Conservation (phyloP, 2,113 vertebrate species). For the Callopanchax toddi region DNA sequence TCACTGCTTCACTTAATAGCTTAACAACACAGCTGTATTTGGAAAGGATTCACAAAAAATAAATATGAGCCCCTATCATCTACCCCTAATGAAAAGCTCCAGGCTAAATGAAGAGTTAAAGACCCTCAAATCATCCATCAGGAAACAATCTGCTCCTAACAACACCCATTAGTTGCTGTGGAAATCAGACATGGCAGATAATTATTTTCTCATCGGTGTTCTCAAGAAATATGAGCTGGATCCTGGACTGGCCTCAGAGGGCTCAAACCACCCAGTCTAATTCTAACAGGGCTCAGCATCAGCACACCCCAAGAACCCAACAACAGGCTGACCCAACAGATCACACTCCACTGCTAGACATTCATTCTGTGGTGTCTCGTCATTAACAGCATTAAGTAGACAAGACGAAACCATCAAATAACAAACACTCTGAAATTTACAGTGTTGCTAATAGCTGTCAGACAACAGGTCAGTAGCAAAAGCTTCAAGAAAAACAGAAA, state of each 20-base stretch:
- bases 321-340: too few species aligned
- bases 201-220: constrained; percentile 43
- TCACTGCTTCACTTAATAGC: constrained; percentile 74
- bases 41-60: constrained; percentile 68
- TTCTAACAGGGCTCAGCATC: too few species aligned
- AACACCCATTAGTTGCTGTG: constrained; percentile 40
- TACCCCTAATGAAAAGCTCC: constrained; percentile 47
- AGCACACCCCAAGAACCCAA: too few species aligned
- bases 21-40: constrained; percentile 78
- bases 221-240: fast-evolving
- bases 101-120: too few species aligned
- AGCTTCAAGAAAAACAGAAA: too few species aligned
- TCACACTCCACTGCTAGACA: too few species aligned
- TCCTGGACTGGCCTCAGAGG: neutral
- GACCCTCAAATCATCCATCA: constrained; percentile 36
- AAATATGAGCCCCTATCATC: constrained; percentile 59
- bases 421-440: too few species aligned
- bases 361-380: too few species aligned
- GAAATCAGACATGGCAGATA: constrained; percentile 4
- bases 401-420: too few species aligned
- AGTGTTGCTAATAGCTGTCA: too few species aligned
- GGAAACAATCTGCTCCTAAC: constrained; percentile 38
- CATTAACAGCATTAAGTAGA: too few species aligned
- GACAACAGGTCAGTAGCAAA: too few species aligned
- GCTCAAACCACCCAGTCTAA: neutral